Conservation (phyloP, 2,888 invertebrate species). For the Pterostichus madidus region DNA sequence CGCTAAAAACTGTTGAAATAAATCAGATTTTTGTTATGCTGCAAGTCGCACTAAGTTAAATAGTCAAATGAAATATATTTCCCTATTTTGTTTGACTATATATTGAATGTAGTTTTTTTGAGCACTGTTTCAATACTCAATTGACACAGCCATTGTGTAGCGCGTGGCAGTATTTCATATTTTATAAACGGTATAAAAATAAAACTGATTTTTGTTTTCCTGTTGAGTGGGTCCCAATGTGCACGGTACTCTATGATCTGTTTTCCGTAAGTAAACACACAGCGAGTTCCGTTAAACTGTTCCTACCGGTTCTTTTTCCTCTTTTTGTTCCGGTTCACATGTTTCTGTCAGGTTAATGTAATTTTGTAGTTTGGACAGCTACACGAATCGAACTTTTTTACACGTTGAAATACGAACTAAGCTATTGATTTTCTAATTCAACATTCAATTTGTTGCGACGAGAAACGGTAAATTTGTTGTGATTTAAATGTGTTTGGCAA, state of each 20-base stretch:
- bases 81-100: too few relatives aligned
- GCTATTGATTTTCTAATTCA: slow-evolving; percentile 62
- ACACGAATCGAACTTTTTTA: slow-evolving; percentile 63
- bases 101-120: background rate
- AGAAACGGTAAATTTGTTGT: slow-evolving; percentile 29
- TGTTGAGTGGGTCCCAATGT: slow-evolving; percentile 11
- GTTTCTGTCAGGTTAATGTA: slow-evolving; percentile 66
- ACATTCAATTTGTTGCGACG: slow-evolving; percentile 54
- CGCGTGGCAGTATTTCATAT: slow-evolving; percentile 26
- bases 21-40: too few relatives aligned
- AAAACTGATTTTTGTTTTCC: slow-evolving; percentile 27
- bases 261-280: slow-evolving; percentile 59
- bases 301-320: slow-evolving; percentile 37
- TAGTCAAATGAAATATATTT: too few relatives aligned
- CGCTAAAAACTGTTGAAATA: too few relatives aligned
- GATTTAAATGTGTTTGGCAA: slow-evolving; percentile 51
- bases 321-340: slow-evolving; percentile 59
- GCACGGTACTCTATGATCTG: slow-evolving; percentile 47
- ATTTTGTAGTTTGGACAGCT: slow-evolving; percentile 66
- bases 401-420: slow-evolving; percentile 50
- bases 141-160: slow-evolving; percentile 1
- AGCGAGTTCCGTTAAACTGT: slow-evolving; percentile 44
- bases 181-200: slow-evolving; percentile 35
- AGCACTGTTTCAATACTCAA: background rate
- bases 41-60: too few relatives aligned